Percentiles rank a stretch among this genome's conserved stretches.
Conservation (phyloP, 2,113 vertebrate genomes). For the Cinclus cinclus region DNA sequence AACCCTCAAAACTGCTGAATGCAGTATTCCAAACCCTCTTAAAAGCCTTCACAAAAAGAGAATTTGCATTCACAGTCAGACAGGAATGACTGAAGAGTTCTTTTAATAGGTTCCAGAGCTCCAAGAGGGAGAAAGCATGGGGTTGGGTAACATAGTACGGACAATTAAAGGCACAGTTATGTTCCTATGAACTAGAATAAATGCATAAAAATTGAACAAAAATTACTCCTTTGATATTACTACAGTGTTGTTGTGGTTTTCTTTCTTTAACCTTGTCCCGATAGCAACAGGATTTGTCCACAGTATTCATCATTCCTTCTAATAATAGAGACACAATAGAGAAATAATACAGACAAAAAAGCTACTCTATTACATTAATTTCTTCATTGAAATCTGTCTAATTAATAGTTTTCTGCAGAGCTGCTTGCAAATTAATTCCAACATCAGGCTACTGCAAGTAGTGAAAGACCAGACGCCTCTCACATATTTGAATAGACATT, state of each 20-base stretch:
- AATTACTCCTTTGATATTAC: background rate
- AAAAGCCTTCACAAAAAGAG: background rate
- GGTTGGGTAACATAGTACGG: fast-evolving
- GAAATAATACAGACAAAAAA: background rate
- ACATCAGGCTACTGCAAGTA: background rate
- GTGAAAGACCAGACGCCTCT: background rate
- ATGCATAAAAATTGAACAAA: background rate
- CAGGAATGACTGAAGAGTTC: background rate
- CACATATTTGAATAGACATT: background rate
- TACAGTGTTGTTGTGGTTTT: background rate
- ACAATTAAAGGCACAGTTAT: background rate
- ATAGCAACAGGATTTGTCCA: background rate
- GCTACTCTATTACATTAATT: background rate
- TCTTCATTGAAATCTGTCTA: background rate
- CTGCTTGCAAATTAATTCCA: background rate
- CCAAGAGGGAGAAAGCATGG: background rate
- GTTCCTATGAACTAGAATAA: background rate
- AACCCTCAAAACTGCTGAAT: background rate
- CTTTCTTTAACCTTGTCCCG: background rate
- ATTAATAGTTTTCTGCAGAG: background rate
- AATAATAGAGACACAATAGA: background rate
- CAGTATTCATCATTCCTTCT: background rate
- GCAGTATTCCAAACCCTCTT: background rate
- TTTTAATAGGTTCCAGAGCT: background rate
- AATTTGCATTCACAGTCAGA: background rate